Evolutionary conservation across 23 tunicate species (phyloP), one percentile per base, ranked within the genome.

Genomic region (Phallusia fumigata): DNA sequence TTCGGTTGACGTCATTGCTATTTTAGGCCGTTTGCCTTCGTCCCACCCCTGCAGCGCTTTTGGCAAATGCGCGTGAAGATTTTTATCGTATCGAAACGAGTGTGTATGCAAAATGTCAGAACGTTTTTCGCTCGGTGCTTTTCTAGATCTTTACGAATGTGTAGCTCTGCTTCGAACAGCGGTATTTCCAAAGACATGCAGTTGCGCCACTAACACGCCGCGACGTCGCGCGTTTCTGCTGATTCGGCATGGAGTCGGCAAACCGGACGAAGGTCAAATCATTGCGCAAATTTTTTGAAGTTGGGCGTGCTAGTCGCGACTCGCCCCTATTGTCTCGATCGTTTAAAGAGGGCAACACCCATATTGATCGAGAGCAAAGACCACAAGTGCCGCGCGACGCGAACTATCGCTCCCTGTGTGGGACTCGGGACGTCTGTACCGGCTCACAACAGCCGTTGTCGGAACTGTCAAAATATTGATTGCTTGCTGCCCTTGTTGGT

Each of bases 341-440:
- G 69, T 58, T 58, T 58, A 58, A 58, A 58, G 26, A 58, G 69
- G 69, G 28, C 69, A 58, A 58, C 69, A 58, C 69, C 69, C 69
- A 58, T 58, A 58, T 58, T 58, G 69, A 58, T 58, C 69, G 69
- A 58, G 69, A 58, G 69, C 69, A 58, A 58, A 58, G 69, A 58
- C 69, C 69, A 16, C 69, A 58, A 58, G 69, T 58, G 69, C 69
- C 28, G 69, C 69, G 69, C 69, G 28, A 22, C 69, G 28, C 69
- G 69, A 58, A 58, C 26, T 11, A 58, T 58, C 11, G 69, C 69
- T 58, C 69, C 15, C 69, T 58, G 69, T 58, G 28, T 58, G 69
- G 47, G 47, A 40, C 47, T 40, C 8, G 69, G 69, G 69, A 58
- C 69, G 69, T 58, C 69, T 58, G 69, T 58, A 16, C 69, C 69